Evolutionary conservation across 2,113 vertebrate species (phyloP).

Genomic region (Acrocephalus kingi): DNA sequence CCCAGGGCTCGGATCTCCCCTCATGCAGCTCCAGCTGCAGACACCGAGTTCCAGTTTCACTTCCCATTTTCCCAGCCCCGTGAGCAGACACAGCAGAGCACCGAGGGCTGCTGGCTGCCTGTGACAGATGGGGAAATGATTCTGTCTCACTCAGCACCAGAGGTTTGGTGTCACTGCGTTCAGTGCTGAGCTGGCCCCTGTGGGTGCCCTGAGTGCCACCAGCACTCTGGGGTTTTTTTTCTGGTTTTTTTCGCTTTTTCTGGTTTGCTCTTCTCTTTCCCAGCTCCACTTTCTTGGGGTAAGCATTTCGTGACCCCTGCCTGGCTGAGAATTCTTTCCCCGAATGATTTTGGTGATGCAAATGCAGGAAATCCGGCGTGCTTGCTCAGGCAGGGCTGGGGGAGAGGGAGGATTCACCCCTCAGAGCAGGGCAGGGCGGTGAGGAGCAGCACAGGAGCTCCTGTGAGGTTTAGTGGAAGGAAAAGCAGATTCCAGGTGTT

Average conservation of each 20-base stretch:
- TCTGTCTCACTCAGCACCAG: rapidly evolving
- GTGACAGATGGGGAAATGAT: neutral
- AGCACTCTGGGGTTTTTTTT: neutral
- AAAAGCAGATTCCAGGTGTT: rapidly evolving
- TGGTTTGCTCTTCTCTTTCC: neutral
- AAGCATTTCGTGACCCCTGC: neutral
- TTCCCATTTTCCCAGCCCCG: neutral
- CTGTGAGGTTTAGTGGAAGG: rapidly evolving
- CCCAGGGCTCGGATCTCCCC: rapidly evolving
- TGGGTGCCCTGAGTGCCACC: neutral
- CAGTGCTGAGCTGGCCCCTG: neutral
- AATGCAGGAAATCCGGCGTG: rapidly evolving
- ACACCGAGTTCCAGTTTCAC: neutral
- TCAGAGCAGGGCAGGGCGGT: rapidly evolving
- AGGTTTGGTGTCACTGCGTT: rapidly evolving
- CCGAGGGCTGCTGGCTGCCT: neutral
- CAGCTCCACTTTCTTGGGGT: neutral
- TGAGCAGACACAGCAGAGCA: neutral
- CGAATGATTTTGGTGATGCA: rapidly evolving
- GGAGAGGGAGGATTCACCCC: neutral
- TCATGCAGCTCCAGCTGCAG: neutral
- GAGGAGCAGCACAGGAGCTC: neutral
- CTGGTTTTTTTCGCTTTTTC: too few relatives aligned
- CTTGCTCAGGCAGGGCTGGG: neutral
- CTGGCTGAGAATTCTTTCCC: rapidly evolving